These are phyloP conservation scores for Yponomeuta sedellus DNA, from an alignment of 2,888 invertebrate species.

Conservation along the genomic window DNA sequence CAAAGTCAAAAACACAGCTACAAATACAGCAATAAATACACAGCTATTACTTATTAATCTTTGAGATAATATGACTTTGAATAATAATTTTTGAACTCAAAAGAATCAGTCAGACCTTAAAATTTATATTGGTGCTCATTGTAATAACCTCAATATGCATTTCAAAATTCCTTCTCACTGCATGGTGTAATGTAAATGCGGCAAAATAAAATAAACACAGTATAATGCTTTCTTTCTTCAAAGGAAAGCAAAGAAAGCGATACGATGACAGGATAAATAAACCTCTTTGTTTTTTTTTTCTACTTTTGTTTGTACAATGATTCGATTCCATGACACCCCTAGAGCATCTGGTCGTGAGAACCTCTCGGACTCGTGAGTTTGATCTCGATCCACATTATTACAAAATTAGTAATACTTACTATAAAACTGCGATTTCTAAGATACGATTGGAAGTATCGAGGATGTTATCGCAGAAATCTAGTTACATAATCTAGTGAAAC, in stretches of 20 bases:
- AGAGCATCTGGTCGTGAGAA: not conserved
- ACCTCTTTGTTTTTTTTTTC: conserved; percentile 23
- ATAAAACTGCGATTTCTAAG: no score
- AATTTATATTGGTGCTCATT: no score
- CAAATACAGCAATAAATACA: no score
- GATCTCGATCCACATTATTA: not conserved
- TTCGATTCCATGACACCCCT: not conserved
- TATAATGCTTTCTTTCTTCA: conserved; percentile 24
- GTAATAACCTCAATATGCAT: not conserved
- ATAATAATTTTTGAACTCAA: no score
- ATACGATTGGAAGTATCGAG: no score
- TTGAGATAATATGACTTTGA: no score
- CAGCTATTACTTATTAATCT: no score
- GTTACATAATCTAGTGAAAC: no score
- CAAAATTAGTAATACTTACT: no score
- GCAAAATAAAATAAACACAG: conserved; percentile 10
- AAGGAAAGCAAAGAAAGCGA: conserved; percentile 21
- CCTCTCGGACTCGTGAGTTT: not conserved
- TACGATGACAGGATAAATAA: conserved; percentile 26
- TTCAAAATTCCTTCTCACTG: not conserved
- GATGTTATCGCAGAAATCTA: no score
- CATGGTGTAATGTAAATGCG: not conserved
- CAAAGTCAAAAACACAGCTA: no score
- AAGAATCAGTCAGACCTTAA: no score
- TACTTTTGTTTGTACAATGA: conserved; percentile 26